Conservation (phyloP, 2,888 invertebrate genomes). For the Horisme vitalbata region DNA sequence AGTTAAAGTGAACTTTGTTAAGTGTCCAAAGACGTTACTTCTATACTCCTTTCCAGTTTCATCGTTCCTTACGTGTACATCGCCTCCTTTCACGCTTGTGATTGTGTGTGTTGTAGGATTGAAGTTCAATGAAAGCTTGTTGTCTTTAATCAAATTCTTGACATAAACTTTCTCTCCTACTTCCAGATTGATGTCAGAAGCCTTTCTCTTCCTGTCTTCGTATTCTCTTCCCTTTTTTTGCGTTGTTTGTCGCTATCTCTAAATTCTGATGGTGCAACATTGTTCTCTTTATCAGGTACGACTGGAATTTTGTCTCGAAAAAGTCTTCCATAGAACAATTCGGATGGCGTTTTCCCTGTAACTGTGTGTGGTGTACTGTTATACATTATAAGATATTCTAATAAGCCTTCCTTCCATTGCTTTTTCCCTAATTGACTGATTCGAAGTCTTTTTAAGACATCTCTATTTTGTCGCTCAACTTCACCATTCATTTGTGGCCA, state of each 20-base stretch:
- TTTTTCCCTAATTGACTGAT: not conserved
- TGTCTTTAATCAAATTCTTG: not conserved
- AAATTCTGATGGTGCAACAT: not conserved
- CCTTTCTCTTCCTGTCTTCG: not conserved
- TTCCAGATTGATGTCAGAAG: not conserved
- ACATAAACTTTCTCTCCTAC: slow-evolving; percentile 1
- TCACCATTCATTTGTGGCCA: slow-evolving; percentile 9
- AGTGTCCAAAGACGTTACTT: no score
- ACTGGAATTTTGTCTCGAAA: not conserved
- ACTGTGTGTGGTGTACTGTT: not conserved
- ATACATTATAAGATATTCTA: not conserved
- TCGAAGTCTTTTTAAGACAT: slow-evolving; percentile 1
- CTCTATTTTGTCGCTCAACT: slow-evolving; percentile 7
- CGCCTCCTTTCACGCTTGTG: no score
- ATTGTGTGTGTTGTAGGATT: not conserved
- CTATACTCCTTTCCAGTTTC: not conserved
- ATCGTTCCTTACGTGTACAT: slow-evolving; percentile 7
- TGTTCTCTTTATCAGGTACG: not conserved
- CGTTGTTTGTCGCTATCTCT: not conserved
- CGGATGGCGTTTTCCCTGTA: not conserved
- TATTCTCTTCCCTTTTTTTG: not conserved
- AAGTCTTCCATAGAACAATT: not conserved
- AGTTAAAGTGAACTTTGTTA: no score
- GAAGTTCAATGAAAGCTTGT: not conserved
- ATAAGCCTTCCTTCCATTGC: not conserved